These are phyloP conservation scores for Nibea coibor DNA, from an alignment of 2,113 vertebrate genomes.

Conservation along the genomic window DNA sequence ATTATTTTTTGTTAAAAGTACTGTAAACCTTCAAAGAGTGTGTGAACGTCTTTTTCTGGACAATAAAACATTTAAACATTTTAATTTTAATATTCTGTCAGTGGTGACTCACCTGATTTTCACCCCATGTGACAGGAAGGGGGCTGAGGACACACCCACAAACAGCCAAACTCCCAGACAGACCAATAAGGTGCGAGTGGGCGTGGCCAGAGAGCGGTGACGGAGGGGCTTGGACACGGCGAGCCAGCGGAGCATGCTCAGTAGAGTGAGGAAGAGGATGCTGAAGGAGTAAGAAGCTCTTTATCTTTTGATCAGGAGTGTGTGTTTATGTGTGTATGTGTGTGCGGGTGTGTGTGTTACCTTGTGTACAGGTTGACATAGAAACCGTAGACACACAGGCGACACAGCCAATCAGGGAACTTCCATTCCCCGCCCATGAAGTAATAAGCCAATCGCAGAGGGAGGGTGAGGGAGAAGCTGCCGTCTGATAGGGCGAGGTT, in stretches of 20 bases:
- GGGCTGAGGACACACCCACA: conserved; percentile 62
- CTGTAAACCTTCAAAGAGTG: too few species aligned
- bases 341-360: conserved; percentile 28
- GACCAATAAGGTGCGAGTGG: conserved; percentile 31
- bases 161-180: conserved; percentile 79
- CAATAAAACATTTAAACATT: too few species aligned
- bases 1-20: too few species aligned
- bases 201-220: conserved; percentile 39
- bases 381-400: conserved; percentile 77
- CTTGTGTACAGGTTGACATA: conserved; percentile 84
- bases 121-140: conserved; percentile 73
- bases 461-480: conserved; percentile 81
- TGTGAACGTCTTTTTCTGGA: too few species aligned
- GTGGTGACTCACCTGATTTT: not conserved
- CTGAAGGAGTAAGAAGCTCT: conserved; percentile 35
- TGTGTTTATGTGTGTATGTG: not conserved
- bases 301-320: not conserved
- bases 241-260: conserved; percentile 80
- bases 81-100: not conserved
- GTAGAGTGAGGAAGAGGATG: conserved; percentile 81
- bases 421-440: conserved; percentile 62
- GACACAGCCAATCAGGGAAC: conserved; percentile 80
- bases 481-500: conserved; percentile 82
- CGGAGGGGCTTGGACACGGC: conserved; percentile 66
- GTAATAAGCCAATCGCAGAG: conserved; percentile 80